These are phyloP conservation scores for Agonopterix alstromeriana DNA, from an alignment of 2,888 invertebrate genomes.

Conservation along the genomic window DNA sequence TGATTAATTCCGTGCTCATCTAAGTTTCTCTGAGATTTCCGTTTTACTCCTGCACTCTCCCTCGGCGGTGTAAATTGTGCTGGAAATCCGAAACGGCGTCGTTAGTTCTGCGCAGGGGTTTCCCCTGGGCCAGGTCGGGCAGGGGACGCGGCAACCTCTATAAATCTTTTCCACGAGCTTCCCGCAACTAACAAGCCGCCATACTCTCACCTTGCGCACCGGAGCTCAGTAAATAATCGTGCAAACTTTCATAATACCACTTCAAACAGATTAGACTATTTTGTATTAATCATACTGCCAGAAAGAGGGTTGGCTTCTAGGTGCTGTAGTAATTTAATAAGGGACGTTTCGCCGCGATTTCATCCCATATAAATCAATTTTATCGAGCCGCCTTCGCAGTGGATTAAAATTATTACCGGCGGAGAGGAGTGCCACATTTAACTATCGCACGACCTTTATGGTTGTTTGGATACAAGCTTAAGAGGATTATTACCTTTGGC, in stretches of 20 bases:
- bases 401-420: constrained; percentile 48
- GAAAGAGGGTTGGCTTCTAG: constrained; percentile 39
- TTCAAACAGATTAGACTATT: constrained; percentile 62
- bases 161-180: constrained; percentile 69
- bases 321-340: constrained; percentile 50
- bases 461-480: constrained; percentile 4
- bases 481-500: too few species aligned
- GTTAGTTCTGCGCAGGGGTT: constrained; percentile 62
- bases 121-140: constrained; percentile 60
- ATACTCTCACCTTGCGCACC: constrained; percentile 17
- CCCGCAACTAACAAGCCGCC: constrained; percentile 67
- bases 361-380: constrained; percentile 56
- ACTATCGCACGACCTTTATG: constrained; percentile 8
- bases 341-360: constrained; percentile 43
- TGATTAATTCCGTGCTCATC: constrained; percentile 55
- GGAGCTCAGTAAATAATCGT: constrained; percentile 50
- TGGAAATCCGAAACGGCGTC: constrained; percentile 68
- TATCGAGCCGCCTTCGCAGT: constrained; percentile 42
- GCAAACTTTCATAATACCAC: constrained; percentile 60
- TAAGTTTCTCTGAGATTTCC: constrained; percentile 56
- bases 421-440: constrained; percentile 23
- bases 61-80: constrained; percentile 64
- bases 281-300: constrained; percentile 52
- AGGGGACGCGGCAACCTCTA: constrained; percentile 61
- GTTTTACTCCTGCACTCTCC: constrained; percentile 38